Conservation (phyloP, 2,113 vertebrate species). For the Caloenas nicobarica region DNA sequence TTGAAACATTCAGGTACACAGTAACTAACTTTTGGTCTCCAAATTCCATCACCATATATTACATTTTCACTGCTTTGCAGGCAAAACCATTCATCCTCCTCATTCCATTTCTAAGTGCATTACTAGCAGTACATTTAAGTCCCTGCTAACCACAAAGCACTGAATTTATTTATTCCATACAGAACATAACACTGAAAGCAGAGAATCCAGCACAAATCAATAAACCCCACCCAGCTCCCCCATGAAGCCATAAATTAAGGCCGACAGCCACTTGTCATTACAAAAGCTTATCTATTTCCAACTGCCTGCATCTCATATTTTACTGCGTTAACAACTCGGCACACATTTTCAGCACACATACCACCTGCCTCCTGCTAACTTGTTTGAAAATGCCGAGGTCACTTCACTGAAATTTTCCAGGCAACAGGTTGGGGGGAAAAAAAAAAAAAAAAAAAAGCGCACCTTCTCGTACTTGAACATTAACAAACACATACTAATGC, state of each 20-base stretch:
- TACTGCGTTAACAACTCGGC: background rate
- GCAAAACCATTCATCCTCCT: background rate
- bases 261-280: too few relatives aligned
- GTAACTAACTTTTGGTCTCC: background rate
- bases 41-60: background rate
- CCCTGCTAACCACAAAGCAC: background rate
- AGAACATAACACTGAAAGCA: background rate
- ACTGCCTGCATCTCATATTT: background rate
- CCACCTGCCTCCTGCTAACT: background rate
- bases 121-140: background rate
- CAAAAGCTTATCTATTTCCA: background rate
- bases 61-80: background rate
- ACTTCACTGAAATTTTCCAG: background rate
- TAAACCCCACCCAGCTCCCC: background rate
- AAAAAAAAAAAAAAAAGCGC: too few relatives aligned
- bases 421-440: background rate
- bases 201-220: background rate
- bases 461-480: background rate
- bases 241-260: background rate
- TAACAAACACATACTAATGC: background rate
- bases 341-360: background rate
- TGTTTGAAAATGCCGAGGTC: fast-evolving
- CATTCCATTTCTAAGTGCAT: background rate
- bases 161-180: background rate
- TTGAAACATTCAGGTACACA: background rate